phyloP scores from a whole-genome alignment of 2,888 invertebrate species.

The Ochropleura plecta region DNA sequence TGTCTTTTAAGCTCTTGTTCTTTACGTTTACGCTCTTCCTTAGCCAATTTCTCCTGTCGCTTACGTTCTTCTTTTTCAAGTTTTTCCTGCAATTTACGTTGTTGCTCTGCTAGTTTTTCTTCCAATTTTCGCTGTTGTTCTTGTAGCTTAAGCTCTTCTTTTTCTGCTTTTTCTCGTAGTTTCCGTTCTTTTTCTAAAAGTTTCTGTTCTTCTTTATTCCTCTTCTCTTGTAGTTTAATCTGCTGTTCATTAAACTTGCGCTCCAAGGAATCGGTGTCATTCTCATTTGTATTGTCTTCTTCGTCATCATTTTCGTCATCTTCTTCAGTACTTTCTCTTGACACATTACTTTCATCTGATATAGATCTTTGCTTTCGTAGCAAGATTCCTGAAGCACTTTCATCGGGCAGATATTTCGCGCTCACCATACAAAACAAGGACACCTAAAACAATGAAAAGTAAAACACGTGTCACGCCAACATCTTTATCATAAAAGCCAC shows the following conservation, averaged over 20 bases:
- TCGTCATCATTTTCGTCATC: constrained; percentile 70
- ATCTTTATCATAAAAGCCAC: neutral
- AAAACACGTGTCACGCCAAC: neutral
- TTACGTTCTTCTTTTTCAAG: constrained; percentile 74
- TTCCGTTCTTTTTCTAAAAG: constrained; percentile 67
- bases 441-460: constrained; percentile 76
- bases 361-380: constrained; percentile 73
- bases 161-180: constrained; percentile 63
- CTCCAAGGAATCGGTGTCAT: constrained; percentile 62
- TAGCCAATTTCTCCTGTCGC: constrained; percentile 64
- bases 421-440: constrained; percentile 82
- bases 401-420: constrained; percentile 86
- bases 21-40: constrained; percentile 70
- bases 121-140: constrained; percentile 73
- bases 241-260: constrained; percentile 67
- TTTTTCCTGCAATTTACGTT: constrained; percentile 75
- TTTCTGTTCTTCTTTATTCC: constrained; percentile 68
- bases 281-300: constrained; percentile 67
- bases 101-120: constrained; percentile 71
- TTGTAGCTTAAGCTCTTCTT: constrained; percentile 70
- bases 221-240: constrained; percentile 71
- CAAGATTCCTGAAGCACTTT: constrained; percentile 73
- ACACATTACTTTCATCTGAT: constrained; percentile 74
- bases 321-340: constrained; percentile 72
- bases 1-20: constrained; percentile 72